Evolutionary conservation across 2,888 invertebrate species (phyloP).

Genomic region (Panopea generosa): DNA sequence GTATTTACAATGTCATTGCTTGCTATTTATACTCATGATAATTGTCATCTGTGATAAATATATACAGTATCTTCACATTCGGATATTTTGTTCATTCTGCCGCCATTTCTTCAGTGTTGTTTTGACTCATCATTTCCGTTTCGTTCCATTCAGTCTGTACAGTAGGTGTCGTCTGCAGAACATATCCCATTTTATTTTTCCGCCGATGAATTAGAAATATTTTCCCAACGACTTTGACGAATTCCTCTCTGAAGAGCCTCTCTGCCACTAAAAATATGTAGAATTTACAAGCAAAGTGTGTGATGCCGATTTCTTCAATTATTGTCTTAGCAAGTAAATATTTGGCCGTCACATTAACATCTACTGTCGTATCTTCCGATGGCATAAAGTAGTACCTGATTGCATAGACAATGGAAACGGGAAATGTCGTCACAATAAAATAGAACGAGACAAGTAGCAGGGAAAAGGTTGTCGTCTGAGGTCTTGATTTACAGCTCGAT

Average conservation of each 20-base stretch:
- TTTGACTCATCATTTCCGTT: constrained; percentile 33
- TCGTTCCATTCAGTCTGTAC: constrained; percentile 48
- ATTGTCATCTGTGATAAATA: no score
- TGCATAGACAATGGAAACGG: constrained; percentile 81
- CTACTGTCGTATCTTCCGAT: no score
- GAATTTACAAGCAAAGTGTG: constrained; percentile 84
- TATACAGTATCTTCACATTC: no score
- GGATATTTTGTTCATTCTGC: no score
- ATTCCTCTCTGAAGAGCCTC: constrained; percentile 81
- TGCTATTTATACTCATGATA: no score
- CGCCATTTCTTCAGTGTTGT: constrained; percentile 40
- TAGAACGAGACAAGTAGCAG: constrained; percentile 83
- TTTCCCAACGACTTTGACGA: constrained; percentile 30
- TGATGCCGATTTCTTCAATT: constrained; percentile 81
- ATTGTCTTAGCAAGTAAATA: constrained; percentile 75
- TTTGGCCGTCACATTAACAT: constrained; percentile 36
- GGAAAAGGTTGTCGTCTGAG: constrained; percentile 80
- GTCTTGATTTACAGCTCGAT: constrained; percentile 58
- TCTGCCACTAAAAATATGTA: constrained; percentile 83
- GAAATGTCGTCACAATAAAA: constrained; percentile 82
- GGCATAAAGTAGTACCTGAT: constrained; percentile 71
- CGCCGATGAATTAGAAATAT: constrained; percentile 12
- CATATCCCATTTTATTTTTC: constrained; percentile 34
- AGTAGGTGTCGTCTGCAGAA: constrained; percentile 44
- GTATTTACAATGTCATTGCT: no score